These are phyloP conservation scores for Cosmorhoe ocellata DNA, from an alignment of 2,888 invertebrate species.

Conservation along the genomic window DNA sequence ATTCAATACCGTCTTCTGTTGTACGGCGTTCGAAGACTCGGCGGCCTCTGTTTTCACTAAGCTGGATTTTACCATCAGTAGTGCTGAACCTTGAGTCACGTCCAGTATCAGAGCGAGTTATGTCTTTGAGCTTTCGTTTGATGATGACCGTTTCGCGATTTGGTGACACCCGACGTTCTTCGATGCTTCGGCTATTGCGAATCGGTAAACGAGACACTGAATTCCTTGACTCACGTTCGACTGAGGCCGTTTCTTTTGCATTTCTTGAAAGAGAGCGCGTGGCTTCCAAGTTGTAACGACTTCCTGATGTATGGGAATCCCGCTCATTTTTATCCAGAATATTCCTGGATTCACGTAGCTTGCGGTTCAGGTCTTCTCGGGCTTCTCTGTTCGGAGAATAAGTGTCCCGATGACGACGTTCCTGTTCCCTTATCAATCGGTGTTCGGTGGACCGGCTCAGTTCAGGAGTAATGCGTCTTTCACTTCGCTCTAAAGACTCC, in stretches of 20 bases:
- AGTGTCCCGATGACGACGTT: constrained; percentile 12
- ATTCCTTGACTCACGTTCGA: constrained; percentile 11
- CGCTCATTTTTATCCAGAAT: constrained; percentile 22
- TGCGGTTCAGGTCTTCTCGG: constrained; percentile 15
- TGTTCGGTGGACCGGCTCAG: constrained; percentile 1
- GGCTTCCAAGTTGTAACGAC: constrained; percentile 18
- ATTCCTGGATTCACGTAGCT: constrained; percentile 18
- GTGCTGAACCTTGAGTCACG: constrained; percentile 18
- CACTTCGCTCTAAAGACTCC: constrained; percentile 15
- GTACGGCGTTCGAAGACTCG: constrained; percentile 10
- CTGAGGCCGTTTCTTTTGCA: background rate
- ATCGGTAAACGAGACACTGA: constrained; percentile 21
- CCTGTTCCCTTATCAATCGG: constrained; percentile 16
- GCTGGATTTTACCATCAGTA: constrained; percentile 7
- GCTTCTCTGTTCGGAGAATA: constrained; percentile 2
- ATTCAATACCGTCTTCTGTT: constrained; percentile 10
- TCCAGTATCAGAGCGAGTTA: constrained; percentile 12
- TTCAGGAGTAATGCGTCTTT: constrained; percentile 17
- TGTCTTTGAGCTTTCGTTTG: constrained; percentile 13
- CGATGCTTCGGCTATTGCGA: constrained; percentile 12
- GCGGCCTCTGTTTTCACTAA: constrained; percentile 20
- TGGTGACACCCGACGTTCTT: constrained; percentile 14
- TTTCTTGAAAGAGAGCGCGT: constrained; percentile 19
- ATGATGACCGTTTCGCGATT: constrained; percentile 10
- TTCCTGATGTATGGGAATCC: constrained; percentile 11